Evolutionary conservation across 2,888 invertebrate species (phyloP).

Genomic region (Maniola hyperantus): DNA sequence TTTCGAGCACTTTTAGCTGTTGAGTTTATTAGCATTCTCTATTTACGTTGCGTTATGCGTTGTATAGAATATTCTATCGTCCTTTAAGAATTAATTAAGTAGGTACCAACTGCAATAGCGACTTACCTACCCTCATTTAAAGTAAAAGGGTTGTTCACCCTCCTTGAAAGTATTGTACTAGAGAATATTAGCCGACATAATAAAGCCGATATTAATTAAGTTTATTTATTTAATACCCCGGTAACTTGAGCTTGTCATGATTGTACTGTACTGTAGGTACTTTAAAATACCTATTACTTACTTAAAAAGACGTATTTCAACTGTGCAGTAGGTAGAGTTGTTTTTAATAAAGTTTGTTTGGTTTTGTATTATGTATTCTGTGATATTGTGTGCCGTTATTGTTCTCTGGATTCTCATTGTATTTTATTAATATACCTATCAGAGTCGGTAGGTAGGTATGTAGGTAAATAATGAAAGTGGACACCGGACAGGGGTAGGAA

Average conservation of each 20-base stretch:
- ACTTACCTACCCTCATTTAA: slow-evolving; percentile 34
- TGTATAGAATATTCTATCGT: slow-evolving; percentile 18
- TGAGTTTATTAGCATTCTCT: too few relatives aligned
- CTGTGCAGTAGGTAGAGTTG: background rate
- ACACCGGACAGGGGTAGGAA: background rate
- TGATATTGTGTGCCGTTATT: too few relatives aligned
- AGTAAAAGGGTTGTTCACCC: slow-evolving; percentile 50
- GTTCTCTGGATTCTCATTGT: slow-evolving; percentile 7
- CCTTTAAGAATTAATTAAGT: slow-evolving; percentile 33
- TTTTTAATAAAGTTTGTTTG: slow-evolving; percentile 3
- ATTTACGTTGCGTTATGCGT: background rate
- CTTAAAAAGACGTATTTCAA: too few relatives aligned
- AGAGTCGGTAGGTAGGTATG: background rate
- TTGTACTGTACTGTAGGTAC: slow-evolving; percentile 12
- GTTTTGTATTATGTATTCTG: too few relatives aligned
- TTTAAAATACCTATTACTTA: too few relatives aligned
- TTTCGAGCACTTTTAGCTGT: too few relatives aligned
- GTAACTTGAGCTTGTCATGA: slow-evolving; percentile 20
- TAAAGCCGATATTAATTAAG: slow-evolving; percentile 63
- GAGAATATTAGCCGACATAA: slow-evolving; percentile 58
- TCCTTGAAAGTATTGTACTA: slow-evolving; percentile 54
- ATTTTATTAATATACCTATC: background rate
- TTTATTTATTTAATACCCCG: slow-evolving; percentile 57
- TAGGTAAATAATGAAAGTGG: background rate
- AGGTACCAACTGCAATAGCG: slow-evolving; percentile 28